These are phyloP conservation scores for Nesometra sesokonis DNA, from an alignment of 35 echinoderm and acorn worm species.

Conservation along the genomic window DNA sequence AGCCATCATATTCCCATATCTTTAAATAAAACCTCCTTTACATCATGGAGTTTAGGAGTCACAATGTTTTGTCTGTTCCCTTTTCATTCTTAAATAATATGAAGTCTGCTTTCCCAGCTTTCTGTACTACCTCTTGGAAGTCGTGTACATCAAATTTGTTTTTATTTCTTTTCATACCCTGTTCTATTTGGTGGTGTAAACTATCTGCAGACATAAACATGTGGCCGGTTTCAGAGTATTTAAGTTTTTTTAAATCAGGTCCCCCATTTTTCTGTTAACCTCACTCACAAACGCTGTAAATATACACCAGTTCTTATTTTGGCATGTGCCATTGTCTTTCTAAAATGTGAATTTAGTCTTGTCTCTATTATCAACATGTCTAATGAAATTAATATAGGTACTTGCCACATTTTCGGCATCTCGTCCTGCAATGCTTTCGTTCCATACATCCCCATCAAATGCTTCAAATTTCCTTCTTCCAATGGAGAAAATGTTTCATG, in stretches of 20 bases:
- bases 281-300: background rate
- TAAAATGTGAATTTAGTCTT: background rate
- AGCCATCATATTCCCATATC: no score
- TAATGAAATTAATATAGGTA: background rate
- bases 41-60: no score
- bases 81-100: background rate
- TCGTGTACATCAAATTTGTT: background rate
- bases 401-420: slow-evolving; percentile 12
- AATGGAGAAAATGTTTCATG: slow-evolving; percentile 10
- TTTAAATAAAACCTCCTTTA: no score
- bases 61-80: background rate
- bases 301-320: slow-evolving; percentile 25
- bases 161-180: background rate
- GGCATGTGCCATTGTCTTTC: slow-evolving; percentile 2
- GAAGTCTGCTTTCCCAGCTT: background rate
- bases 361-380: background rate
- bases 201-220: background rate
- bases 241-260: background rate
- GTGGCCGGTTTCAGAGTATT: background rate
- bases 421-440: background rate
- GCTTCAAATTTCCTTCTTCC: background rate
- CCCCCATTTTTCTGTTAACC: background rate
- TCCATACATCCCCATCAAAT: background rate
- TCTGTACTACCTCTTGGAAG: background rate
- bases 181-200: background rate